Conservation (phyloP, 2,797 vertebrate species). For the Glyptemys insculpta region DNA sequence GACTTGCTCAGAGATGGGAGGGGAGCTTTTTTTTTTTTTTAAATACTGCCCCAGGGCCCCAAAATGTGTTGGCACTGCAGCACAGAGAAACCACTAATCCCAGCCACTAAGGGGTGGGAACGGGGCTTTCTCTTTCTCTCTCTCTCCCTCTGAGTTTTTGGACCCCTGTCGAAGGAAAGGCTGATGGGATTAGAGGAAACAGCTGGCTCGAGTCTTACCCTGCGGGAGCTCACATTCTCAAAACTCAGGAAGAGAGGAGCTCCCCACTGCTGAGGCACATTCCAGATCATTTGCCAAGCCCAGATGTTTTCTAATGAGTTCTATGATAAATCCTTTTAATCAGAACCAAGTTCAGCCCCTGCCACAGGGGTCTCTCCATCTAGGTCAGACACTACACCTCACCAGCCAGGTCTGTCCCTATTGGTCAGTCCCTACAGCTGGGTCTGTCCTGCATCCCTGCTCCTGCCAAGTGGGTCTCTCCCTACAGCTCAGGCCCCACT, state of each 20-base stretch:
- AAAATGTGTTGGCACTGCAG: background rate
- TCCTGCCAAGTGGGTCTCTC: background rate
- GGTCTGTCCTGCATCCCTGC: background rate
- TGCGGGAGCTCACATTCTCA: constrained; percentile 72
- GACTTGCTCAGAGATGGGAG: constrained; percentile 43
- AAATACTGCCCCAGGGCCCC: constrained; percentile 39
- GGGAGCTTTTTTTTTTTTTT: background rate
- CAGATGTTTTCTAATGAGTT: constrained; percentile 82
- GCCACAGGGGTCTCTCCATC: constrained; percentile 48
- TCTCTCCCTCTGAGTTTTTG: constrained; percentile 10
- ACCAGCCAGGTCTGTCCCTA: constrained; percentile 67
- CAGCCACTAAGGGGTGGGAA: background rate
- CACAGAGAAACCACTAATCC: constrained; percentile 52
- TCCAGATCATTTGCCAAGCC: constrained; percentile 77
- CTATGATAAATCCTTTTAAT: constrained; percentile 58
- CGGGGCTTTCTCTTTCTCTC: background rate
- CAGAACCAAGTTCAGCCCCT: background rate
- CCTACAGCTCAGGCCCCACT: constrained; percentile 2
- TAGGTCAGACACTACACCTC: background rate
- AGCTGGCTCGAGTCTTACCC: constrained; percentile 75
- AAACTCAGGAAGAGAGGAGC: constrained; percentile 63
- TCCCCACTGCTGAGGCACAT: constrained; percentile 74
- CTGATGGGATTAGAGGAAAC: constrained; percentile 79
- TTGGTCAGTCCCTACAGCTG: constrained; percentile 9
- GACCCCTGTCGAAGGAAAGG: constrained; percentile 65